Evolutionary conservation across 2,113 vertebrate genomes (phyloP).

Genomic region (Psettodes erumei): DNA sequence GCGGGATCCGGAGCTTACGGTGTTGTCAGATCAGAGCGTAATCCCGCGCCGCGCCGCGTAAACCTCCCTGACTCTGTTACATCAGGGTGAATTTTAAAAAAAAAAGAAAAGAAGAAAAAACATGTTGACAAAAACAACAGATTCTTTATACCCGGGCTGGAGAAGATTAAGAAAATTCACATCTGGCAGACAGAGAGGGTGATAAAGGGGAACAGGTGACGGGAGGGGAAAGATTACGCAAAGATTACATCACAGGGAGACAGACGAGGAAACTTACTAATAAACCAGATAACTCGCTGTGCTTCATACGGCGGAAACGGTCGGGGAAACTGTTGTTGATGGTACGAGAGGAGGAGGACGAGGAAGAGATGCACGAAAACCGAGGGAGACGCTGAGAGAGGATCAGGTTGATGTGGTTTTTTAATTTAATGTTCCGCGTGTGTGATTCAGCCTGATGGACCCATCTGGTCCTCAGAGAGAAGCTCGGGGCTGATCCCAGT

Average conservation of each 20-base stretch:
- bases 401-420: slow-evolving; percentile 32
- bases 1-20: slow-evolving; percentile 17
- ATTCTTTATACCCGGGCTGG: slow-evolving; percentile 18
- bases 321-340: not conserved
- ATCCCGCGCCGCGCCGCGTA: slow-evolving; percentile 22
- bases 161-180: slow-evolving; percentile 49
- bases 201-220: slow-evolving; percentile 5
- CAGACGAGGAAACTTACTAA: not conserved
- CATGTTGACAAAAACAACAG: slow-evolving; percentile 34
- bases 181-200: slow-evolving; percentile 41
- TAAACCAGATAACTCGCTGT: not conserved
- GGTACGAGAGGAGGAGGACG: too few species aligned
- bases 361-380: not conserved
- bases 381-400: slow-evolving; percentile 1
- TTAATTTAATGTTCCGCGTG: too few species aligned
- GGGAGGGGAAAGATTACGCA: not conserved
- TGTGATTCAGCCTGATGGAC: slow-evolving; percentile 41
- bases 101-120: too few species aligned
- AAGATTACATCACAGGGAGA: not conserved
- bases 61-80: slow-evolving; percentile 19
- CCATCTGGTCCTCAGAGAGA: slow-evolving; percentile 62
- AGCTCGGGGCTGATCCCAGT: slow-evolving; percentile 44
- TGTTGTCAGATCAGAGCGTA: slow-evolving; percentile 37
- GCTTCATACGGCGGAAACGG: not conserved
- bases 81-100: too few species aligned